phyloP scores from a whole-genome alignment of 2,797 vertebrate species.

The Gallinago solitaria region DNA sequence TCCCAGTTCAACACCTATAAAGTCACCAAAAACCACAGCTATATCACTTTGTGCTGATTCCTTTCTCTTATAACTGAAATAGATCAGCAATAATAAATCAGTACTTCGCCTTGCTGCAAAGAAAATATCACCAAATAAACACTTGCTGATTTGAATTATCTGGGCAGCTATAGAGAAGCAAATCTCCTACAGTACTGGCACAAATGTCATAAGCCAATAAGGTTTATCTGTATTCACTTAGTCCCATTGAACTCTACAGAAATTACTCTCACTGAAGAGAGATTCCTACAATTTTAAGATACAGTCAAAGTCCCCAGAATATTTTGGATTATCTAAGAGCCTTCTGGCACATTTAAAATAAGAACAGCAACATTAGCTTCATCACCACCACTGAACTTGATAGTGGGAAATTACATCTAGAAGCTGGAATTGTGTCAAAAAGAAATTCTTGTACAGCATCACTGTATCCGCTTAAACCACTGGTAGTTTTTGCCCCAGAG shows the following conservation, averaged over 20 bases:
- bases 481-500: constrained; percentile 37
- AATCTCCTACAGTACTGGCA: background rate
- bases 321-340: constrained; percentile 24
- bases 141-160: background rate
- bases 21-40: background rate
- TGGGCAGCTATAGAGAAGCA: background rate
- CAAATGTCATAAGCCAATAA: background rate
- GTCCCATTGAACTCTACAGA: background rate
- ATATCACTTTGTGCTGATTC: background rate
- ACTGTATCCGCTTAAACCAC: background rate
- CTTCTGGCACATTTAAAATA: constrained; percentile 29
- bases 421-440: background rate
- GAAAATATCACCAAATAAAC: background rate
- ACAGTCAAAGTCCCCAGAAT: background rate
- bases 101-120: background rate
- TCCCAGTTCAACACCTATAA: background rate
- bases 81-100: background rate
- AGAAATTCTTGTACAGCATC: background rate
- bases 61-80: background rate
- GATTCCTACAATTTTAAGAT: background rate
- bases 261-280: background rate
- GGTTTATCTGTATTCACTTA: background rate
- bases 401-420: constrained; percentile 21
- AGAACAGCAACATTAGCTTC: background rate
- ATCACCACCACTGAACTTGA: background rate